Evolutionary conservation across 2,888 invertebrate species (phyloP).

Genomic region (Lobophora halterata): DNA sequence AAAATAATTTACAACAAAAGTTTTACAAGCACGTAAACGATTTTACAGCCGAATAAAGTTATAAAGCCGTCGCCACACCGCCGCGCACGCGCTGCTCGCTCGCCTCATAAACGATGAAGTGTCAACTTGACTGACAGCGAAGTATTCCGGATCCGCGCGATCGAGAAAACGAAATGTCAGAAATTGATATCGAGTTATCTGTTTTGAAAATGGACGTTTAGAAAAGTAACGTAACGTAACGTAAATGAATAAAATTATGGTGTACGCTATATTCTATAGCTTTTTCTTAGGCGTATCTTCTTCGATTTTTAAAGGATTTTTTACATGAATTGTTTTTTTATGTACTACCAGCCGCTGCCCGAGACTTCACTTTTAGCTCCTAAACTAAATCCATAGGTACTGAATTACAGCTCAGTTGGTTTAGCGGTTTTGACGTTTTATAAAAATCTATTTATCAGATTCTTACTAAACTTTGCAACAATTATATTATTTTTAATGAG

Average conservation of each 20-base stretch:
- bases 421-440: too few relatives aligned
- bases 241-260: slow-evolving; percentile 3
- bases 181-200: slow-evolving; percentile 27
- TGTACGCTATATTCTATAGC: slow-evolving; percentile 1
- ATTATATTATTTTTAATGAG: too few relatives aligned
- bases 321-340: too few relatives aligned
- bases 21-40: slow-evolving; percentile 12
- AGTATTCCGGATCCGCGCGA: slow-evolving; percentile 20
- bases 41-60: slow-evolving; percentile 19
- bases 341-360: too few relatives aligned
- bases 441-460: too few relatives aligned
- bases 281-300: too few relatives aligned
- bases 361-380: too few relatives aligned
- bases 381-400: too few relatives aligned
- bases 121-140: slow-evolving; percentile 18
- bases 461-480: too few relatives aligned
- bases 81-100: slow-evolving; percentile 17
- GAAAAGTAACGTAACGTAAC: slow-evolving; percentile 5
- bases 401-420: too few relatives aligned
- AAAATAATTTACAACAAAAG: slow-evolving; percentile 9
- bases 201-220: slow-evolving; percentile 18
- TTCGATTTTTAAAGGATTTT: too few relatives aligned
- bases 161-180: slow-evolving; percentile 17
- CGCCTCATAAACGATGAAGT: slow-evolving; percentile 22
- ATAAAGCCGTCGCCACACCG: slow-evolving; percentile 16